phyloP scores from a whole-genome alignment of 2,113 vertebrate genomes.

The Coregonus clupeaformis region DNA sequence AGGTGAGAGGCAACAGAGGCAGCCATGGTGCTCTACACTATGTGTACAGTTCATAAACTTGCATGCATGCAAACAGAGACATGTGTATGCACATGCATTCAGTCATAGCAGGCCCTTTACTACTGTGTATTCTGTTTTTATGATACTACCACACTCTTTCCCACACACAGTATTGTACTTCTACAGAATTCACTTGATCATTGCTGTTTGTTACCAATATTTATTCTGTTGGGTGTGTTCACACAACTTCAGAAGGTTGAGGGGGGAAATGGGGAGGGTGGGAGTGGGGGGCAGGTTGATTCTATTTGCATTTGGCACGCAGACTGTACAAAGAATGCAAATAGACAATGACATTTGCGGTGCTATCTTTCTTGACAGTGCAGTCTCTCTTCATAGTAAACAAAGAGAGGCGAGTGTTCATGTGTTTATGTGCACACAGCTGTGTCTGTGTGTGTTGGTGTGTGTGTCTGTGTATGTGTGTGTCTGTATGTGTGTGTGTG shows the following conservation, averaged over 20 bases:
- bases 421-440: slow-evolving; percentile 25
- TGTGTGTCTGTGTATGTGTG: slow-evolving; percentile 36
- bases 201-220: slow-evolving; percentile 57
- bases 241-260: slow-evolving; percentile 31
- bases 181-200: slow-evolving; percentile 41
- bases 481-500: slow-evolving; percentile 41
- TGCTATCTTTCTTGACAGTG: slow-evolving; percentile 70
- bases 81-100: neutral
- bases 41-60: too few relatives aligned
- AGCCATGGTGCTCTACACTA: too few relatives aligned
- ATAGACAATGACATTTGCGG: slow-evolving; percentile 73
- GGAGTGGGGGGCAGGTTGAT: slow-evolving; percentile 56
- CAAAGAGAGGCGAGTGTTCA: slow-evolving; percentile 33
- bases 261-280: slow-evolving; percentile 32
- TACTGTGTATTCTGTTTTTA: too few relatives aligned
- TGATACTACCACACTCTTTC: neutral
- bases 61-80: neutral
- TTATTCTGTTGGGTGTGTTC: slow-evolving; percentile 65
- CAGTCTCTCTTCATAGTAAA: slow-evolving; percentile 65
- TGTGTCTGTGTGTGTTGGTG: slow-evolving; percentile 32
- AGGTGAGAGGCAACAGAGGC: too few relatives aligned
- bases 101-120: neutral
- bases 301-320: slow-evolving; percentile 79
- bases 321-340: slow-evolving; percentile 76
- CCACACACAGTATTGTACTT: slow-evolving; percentile 13